A percentile compares a stretch with the other conserved stretches of the same genome.
Conservation (phyloP, 2,797 vertebrate genomes). For the Molothrus aeneus region DNA sequence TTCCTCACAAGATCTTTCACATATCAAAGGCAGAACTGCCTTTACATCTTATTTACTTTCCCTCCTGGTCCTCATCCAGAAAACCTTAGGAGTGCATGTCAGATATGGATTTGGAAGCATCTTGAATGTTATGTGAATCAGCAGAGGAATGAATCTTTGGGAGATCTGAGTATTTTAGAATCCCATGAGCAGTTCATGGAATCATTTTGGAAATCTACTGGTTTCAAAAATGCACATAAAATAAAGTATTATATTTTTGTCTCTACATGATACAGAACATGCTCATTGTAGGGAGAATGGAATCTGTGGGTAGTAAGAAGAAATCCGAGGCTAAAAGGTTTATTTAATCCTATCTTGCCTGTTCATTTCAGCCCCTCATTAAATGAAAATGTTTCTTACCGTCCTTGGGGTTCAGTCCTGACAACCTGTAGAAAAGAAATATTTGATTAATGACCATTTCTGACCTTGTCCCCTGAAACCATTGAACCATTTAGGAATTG, state of each 20-base stretch:
- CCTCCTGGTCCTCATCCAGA: not conserved
- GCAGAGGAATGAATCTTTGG: not conserved
- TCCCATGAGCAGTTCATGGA: not conserved
- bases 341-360: not conserved
- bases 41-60: not conserved
- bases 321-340: not conserved
- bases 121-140: not conserved
- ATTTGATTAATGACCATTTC: not conserved
- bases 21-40: not conserved
- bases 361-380: not conserved
- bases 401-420: slow-evolving; percentile 50
- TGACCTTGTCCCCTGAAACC: not conserved
- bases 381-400: slow-evolving; percentile 54
- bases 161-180: not conserved
- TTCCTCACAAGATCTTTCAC: not conserved
- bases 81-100: not conserved
- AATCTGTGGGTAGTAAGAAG: not conserved
- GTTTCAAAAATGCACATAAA: not conserved
- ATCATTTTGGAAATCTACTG: not conserved
- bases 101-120: not conserved
- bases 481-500: not conserved
- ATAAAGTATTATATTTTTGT: not conserved
- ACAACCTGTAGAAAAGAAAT: slow-evolving; percentile 31
- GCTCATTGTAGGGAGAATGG: not conserved
- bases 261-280: not conserved